phyloP scores from a whole-genome alignment of 2,888 invertebrate species.

The Coecobrya sp. region DNA sequence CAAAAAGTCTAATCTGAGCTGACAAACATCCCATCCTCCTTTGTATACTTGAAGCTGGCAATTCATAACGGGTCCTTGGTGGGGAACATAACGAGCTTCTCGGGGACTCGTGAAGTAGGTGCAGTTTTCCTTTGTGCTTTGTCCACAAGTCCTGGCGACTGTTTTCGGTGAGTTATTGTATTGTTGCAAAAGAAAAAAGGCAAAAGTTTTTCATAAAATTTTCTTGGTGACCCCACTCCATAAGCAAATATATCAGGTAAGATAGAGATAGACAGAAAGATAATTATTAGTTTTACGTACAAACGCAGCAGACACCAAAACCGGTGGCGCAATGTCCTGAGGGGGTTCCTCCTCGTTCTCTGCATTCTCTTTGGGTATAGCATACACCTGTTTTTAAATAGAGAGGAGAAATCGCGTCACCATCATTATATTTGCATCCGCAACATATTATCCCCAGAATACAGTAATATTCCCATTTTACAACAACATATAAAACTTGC shows the following conservation, averaged over 20 bases:
- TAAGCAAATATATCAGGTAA: too few species aligned
- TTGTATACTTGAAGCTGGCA: slow-evolving; percentile 86
- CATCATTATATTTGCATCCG: not conserved
- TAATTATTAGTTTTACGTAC: slow-evolving; percentile 77
- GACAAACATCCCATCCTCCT: slow-evolving; percentile 86
- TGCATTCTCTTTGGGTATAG: slow-evolving; percentile 86
- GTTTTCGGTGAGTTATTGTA: not conserved
- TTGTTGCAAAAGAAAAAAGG: not conserved
- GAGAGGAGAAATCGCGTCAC: slow-evolving; percentile 62
- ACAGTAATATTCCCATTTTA: slow-evolving; percentile 24
- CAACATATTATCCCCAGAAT: not conserved
- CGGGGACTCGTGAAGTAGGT: slow-evolving; percentile 86
- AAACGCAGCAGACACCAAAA: slow-evolving; percentile 86
- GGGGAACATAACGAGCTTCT: slow-evolving; percentile 85
- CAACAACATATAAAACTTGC: slow-evolving; percentile 31
- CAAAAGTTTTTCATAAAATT: not conserved
- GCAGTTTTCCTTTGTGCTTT: slow-evolving; percentile 86
- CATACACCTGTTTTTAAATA: slow-evolving; percentile 83
- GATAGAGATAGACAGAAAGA: not conserved
- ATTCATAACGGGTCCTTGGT: slow-evolving; percentile 86
- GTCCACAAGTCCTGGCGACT: slow-evolving; percentile 86
- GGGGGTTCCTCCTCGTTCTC: slow-evolving; percentile 86
- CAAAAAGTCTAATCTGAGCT: slow-evolving; percentile 86
- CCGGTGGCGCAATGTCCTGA: slow-evolving; percentile 86
- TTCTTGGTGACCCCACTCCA: not conserved